Evolutionary conservation across 2,888 invertebrate genomes (phyloP), one percentile per base, ranked within the genome.

Genomic region (Stenodera caucasica): DNA sequence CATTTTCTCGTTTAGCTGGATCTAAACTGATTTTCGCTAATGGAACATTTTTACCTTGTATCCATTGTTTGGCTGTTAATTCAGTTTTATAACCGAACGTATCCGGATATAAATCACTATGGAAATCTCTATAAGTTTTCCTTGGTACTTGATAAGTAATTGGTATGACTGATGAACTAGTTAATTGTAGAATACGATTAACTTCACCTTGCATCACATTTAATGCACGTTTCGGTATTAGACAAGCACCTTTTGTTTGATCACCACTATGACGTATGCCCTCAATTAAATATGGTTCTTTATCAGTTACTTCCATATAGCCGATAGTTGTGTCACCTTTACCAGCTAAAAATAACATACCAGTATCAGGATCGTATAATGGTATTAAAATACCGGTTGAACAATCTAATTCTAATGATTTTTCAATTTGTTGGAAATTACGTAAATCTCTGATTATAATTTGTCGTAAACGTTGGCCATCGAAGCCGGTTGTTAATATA

Each of bases 141-240:
- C 81, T 75, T 55, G 80, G 80, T 65, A 81, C 81, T 81, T 96
- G 94, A 81, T 96, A 98, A 83, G 94, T 95, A 66, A 96, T 90
- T 15, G 97, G 96, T 74, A 96, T 89, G 49, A 98, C 92, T 67
- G 91, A 88, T 58, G 89, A 87, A 58, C 94, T 90, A 4, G 94
- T 90, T 58, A 98, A 83, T 75, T 97, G 92, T 57, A 97, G 82
- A 51, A 98, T 85, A 67, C 96, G 83, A 81, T 96, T 95, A 4
- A 98, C 97, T 82, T 98, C 98, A 0, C 96, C 96, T 71, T 94
- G 92, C 97, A 98, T 98, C n/a, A 97, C 94, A 71, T 92, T 90
- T 37, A 98, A 82, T 0, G 94, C 94, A 60, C 95, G 84, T 82
- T 98, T 98, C 6, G 96, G 94, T 51, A 96, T 91, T 64, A 97